Conservation (phyloP, 1,140 invertebrate genomes). For the Solenopsis fugax region DNA sequence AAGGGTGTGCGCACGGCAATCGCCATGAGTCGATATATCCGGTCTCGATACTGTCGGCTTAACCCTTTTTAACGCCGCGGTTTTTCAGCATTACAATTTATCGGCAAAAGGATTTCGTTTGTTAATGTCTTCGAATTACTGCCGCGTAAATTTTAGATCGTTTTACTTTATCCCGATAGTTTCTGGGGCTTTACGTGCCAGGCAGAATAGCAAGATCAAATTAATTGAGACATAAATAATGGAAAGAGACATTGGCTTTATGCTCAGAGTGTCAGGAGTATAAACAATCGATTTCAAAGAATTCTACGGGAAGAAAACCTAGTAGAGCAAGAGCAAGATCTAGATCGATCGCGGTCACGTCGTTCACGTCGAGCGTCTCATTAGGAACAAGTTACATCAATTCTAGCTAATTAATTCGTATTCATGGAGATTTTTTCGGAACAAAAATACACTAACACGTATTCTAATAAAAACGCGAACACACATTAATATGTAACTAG, state of each 20-base stretch:
- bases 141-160: constrained; percentile 5
- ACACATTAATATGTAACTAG: neutral
- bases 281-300: neutral
- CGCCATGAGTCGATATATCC: constrained; percentile 22
- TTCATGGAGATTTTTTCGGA: neutral
- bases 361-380: neutral
- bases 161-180: neutral
- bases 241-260: neutral
- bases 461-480: neutral
- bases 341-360: neutral
- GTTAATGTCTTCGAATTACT: neutral
- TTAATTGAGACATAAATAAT: constrained; percentile 3
- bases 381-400: neutral
- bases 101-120: neutral
- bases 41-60: neutral
- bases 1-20: constrained; percentile 35
- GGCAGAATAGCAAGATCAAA: neutral
- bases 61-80: constrained; percentile 2
- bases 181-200: neutral
- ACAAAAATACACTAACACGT: neutral
- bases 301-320: neutral
- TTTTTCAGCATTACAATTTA: neutral
- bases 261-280: neutral
- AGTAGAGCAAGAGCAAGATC: neutral
- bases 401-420: neutral